Conservation (phyloP, 2,888 invertebrate genomes). For the Plebejus melissa region DNA sequence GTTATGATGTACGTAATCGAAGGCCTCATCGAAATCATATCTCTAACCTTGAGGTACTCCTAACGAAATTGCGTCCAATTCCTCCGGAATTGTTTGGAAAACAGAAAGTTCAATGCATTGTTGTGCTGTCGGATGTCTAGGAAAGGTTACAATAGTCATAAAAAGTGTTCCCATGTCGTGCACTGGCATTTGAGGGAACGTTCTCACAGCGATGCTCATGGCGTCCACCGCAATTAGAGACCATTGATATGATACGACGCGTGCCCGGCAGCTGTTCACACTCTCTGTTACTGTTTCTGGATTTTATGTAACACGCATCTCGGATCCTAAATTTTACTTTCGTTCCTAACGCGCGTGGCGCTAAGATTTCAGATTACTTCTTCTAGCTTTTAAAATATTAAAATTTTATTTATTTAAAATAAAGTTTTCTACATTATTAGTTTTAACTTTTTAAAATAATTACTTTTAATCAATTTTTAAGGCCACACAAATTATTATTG, state of each 20-base stretch:
- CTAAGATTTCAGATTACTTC: conserved; percentile 1
- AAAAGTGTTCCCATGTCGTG: conserved; percentile 14
- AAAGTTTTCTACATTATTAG: background rate
- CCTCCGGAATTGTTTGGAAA: background rate
- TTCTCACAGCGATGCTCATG: conserved; percentile 49
- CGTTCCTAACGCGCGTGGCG: conserved; percentile 1
- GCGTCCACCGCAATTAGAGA: conserved; percentile 62
- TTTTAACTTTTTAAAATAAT: background rate
- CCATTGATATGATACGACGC: conserved; percentile 58
- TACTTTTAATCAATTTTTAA: background rate
- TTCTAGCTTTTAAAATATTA: background rate
- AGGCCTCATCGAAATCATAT: background rate
- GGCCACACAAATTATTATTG: background rate
- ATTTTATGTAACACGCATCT: conserved; percentile 12
- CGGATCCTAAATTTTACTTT: conserved; percentile 18
- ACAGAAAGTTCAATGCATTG: background rate
- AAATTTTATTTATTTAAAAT: background rate
- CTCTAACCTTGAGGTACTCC: background rate
- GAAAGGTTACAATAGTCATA: background rate
- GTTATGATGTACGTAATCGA: conserved; percentile 32
- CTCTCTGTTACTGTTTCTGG: conserved; percentile 32
- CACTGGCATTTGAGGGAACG: conserved; percentile 28
- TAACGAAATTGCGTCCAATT: background rate
- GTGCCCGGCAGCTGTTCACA: conserved; percentile 54
- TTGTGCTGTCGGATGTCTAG: background rate